Evolutionary conservation across 2,888 invertebrate genomes (phyloP).

Genomic region (Lasioglossum leucozonium): DNA sequence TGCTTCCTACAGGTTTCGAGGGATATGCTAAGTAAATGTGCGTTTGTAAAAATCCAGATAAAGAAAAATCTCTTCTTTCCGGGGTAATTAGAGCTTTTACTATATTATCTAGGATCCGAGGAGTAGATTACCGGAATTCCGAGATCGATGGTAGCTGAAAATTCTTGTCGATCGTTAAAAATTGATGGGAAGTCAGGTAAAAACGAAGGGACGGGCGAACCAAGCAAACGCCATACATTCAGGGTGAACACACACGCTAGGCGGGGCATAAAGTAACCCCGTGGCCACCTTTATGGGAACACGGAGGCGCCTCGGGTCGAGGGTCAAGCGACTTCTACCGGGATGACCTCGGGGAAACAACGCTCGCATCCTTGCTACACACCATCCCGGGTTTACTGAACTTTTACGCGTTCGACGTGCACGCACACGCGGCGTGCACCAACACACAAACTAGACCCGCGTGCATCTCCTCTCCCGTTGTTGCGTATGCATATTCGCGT

Average conservation of each 20-base stretch:
- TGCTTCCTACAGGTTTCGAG: background rate
- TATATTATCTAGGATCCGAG: background rate
- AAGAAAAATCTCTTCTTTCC: no score
- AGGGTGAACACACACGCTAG: slow-evolving; percentile 43
- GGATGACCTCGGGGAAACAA: slow-evolving; percentile 72
- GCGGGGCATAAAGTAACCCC: slow-evolving; percentile 68
- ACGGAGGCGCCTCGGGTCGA: slow-evolving; percentile 72
- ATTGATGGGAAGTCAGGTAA: background rate
- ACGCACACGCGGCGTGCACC: background rate
- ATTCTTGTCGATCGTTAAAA: background rate
- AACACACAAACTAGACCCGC: background rate
- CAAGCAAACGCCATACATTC: slow-evolving; percentile 15
- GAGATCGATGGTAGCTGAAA: background rate
- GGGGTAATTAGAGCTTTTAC: background rate
- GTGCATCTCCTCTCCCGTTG: slow-evolving; percentile 39
- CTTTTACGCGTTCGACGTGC: slow-evolving; percentile 47
- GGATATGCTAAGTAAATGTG: no score
- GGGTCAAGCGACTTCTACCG: slow-evolving; percentile 75
- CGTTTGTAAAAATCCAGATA: no score
- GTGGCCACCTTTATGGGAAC: slow-evolving; percentile 74
- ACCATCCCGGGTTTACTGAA: slow-evolving; percentile 46
- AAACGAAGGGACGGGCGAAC: slow-evolving; percentile 17
- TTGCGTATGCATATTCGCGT: slow-evolving; percentile 51
- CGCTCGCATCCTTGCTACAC: slow-evolving; percentile 51
- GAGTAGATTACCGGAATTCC: background rate